A percentile compares a stretch with the other conserved stretches of the same genome.
Conservation (phyloP, 2,113 vertebrate species). For the Edolisoma coerulescens region DNA sequence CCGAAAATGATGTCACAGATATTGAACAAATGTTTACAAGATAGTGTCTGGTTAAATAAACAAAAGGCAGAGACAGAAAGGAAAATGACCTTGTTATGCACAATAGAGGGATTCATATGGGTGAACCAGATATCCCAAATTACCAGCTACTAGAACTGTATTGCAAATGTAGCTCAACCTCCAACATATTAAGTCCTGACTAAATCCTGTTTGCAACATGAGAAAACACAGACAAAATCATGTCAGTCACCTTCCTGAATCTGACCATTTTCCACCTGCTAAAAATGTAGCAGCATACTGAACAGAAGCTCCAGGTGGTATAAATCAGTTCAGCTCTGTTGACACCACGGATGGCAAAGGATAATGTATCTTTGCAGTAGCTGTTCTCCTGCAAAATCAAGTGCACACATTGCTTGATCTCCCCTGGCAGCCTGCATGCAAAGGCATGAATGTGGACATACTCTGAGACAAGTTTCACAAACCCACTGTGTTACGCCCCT, state of each 20-base stretch:
- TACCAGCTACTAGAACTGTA: neutral
- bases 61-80: neutral
- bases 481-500: neutral
- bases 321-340: neutral
- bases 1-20: conserved; percentile 37
- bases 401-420: neutral
- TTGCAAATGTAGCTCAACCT: neutral
- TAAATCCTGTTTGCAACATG: neutral
- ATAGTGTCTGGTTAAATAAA: neutral
- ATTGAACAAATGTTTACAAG: neutral
- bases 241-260: neutral
- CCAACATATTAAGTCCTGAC: neutral
- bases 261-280: neutral
- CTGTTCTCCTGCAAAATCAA: neutral
- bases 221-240: neutral
- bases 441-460: neutral
- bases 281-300: neutral
- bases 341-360: neutral
- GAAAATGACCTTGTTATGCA: conserved; percentile 19
- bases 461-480: neutral
- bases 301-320: neutral
- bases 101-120: neutral
- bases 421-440: neutral
- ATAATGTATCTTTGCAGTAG: neutral
- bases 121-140: neutral